A percentile compares a stretch with the other conserved stretches of the same genome.
Evolutionary conservation across 2,888 invertebrate species (phyloP).

Genomic region (Polia nebulosa): DNA sequence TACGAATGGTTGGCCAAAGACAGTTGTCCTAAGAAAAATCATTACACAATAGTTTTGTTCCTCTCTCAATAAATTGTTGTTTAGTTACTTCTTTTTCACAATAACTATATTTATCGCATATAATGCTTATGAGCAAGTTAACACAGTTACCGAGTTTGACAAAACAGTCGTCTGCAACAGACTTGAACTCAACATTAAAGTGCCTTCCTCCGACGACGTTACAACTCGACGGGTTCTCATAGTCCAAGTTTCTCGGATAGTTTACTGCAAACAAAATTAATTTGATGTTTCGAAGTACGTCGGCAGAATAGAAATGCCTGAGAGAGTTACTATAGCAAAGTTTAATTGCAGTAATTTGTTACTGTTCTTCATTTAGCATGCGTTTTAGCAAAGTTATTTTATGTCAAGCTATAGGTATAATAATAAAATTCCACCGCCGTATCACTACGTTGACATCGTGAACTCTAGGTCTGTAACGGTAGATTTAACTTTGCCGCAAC

Average conservation of each 20-base stretch:
- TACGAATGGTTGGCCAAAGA: too few relatives aligned
- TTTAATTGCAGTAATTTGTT: background rate
- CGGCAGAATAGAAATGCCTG: constrained; percentile 15
- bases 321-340: constrained; percentile 6
- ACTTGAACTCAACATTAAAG: constrained; percentile 77
- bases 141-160: constrained; percentile 76
- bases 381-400: background rate
- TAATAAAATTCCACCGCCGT: too few relatives aligned
- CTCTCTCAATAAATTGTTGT: too few relatives aligned
- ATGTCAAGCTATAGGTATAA: too few relatives aligned
- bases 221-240: constrained; percentile 86
- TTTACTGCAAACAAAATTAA: constrained; percentile 81
- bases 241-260: constrained; percentile 89
- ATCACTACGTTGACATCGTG: too few relatives aligned
- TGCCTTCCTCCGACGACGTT: constrained; percentile 84
- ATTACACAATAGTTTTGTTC: too few relatives aligned
- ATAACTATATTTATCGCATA: too few relatives aligned
- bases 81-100: too few relatives aligned
- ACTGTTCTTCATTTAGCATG: background rate
- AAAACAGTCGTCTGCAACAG: constrained; percentile 74
- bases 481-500: too few relatives aligned
- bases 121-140: background rate
- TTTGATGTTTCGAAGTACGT: background rate
- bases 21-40: too few relatives aligned
- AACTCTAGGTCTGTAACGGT: too few relatives aligned